Evolutionary conservation across 1,140 invertebrate genomes (phyloP).

Genomic region (Cotesia vestalis): DNA sequence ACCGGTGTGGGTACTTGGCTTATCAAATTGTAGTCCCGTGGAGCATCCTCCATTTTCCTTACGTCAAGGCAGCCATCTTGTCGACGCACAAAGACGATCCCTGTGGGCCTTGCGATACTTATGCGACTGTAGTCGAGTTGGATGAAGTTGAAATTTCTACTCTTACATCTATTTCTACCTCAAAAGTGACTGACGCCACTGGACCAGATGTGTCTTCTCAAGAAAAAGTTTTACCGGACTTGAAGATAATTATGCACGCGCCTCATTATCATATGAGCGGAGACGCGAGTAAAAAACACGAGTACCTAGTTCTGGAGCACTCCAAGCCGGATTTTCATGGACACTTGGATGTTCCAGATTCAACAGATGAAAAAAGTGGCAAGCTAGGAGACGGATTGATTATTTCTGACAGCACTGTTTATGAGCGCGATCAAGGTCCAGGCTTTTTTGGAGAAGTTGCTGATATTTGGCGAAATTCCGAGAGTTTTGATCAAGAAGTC

Average conservation of each 20-base stretch:
- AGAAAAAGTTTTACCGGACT: neutral
- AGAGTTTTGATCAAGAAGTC: constrained; percentile 33
- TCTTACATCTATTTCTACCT: neutral
- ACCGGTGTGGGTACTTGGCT: constrained; percentile 58
- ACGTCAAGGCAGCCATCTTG: constrained; percentile 60
- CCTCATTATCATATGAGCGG: constrained; percentile 50
- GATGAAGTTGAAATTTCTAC: neutral
- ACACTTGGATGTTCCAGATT: constrained; percentile 42
- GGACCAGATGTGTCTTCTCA: no score
- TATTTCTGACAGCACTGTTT: constrained; percentile 33
- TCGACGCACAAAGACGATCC: constrained; percentile 60
- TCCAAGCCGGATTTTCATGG: constrained; percentile 47
- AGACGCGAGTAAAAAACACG: constrained; percentile 42
- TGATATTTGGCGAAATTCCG: constrained; percentile 48
- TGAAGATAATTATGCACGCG: constrained; percentile 52
- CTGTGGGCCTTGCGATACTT: constrained; percentile 53
- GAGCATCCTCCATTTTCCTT: constrained; percentile 61
- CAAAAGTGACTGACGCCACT: neutral
- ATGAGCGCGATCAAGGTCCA: constrained; percentile 49
- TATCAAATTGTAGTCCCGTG: constrained; percentile 61
- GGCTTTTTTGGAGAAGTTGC: constrained; percentile 53
- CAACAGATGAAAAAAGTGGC: constrained; percentile 11
- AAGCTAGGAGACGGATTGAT: neutral
- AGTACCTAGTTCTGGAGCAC: constrained; percentile 49
- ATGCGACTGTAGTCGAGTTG: constrained; percentile 13